These are phyloP conservation scores for Tetrax tetrax DNA, from an alignment of 2,113 vertebrate species.

Conservation along the genomic window DNA sequence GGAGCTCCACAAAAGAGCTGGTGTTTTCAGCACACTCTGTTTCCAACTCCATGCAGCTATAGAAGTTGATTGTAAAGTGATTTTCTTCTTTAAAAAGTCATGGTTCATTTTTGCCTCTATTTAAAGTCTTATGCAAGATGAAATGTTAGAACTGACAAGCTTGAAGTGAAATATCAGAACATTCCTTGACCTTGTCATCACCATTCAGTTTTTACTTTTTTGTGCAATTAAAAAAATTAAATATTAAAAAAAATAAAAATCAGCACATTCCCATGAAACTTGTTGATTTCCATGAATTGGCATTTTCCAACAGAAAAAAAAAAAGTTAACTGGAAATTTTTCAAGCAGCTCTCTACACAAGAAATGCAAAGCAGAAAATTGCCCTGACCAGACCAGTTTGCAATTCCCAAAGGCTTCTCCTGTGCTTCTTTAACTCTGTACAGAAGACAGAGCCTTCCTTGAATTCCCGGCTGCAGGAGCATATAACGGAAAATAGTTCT, in stretches of 20 bases:
- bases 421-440: background rate
- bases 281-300: constrained; percentile 28
- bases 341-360: background rate
- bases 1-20: background rate
- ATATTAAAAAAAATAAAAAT: background rate
- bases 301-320: background rate
- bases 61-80: background rate
- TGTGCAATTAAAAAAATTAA: background rate
- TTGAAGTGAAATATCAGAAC: constrained; percentile 14
- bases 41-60: background rate
- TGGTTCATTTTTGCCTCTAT: background rate
- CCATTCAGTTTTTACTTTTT: background rate
- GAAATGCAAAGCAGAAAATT: background rate
- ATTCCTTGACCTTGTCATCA: constrained; percentile 26
- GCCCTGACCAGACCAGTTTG: background rate
- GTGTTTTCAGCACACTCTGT: background rate
- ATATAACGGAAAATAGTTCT: background rate
- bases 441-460: background rate
- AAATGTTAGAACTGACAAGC: constrained; percentile 15
- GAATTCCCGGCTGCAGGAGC: background rate
- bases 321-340: background rate
- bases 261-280: constrained; percentile 10
- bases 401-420: background rate
- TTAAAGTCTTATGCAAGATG: background rate
- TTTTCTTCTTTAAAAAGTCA: background rate